Evolutionary conservation across 1,140 invertebrate species (phyloP).

Genomic region (Drosophila ficusphila): DNA sequence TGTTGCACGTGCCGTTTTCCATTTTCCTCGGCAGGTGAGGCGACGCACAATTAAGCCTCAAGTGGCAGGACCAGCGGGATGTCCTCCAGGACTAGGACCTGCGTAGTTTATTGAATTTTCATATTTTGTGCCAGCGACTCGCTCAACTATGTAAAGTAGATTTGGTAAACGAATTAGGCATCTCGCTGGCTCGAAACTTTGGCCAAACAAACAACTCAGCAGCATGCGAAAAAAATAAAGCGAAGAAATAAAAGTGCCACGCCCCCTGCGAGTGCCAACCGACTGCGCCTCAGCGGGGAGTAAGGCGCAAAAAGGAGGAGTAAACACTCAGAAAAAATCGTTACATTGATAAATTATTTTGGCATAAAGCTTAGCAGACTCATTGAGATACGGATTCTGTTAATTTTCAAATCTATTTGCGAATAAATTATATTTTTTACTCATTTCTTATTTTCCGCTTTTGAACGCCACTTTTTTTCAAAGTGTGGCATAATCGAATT

Average conservation of each 20-base stretch:
- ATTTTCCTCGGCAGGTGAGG: constrained; percentile 40
- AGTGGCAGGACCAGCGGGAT: constrained; percentile 45
- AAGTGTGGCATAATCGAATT: constrained; percentile 73
- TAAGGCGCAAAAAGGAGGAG: background rate
- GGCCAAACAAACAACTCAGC: constrained; percentile 49
- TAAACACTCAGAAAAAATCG: background rate
- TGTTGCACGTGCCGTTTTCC: constrained; percentile 55
- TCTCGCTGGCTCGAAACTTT: constrained; percentile 58
- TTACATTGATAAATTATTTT: no score
- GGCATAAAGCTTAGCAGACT: no score
- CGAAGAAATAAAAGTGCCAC: constrained; percentile 21
- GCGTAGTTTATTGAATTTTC: constrained; percentile 70
- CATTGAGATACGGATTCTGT: no score
- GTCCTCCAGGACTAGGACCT: constrained; percentile 24
- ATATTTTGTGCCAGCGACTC: constrained; percentile 61
- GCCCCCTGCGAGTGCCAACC: constrained; percentile 12
- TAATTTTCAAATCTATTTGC: no score
- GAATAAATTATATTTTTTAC: background rate
- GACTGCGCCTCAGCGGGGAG: constrained; percentile 11
- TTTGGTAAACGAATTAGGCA: constrained; percentile 73
- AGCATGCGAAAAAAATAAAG: constrained; percentile 10
- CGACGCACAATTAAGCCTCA: constrained; percentile 72
- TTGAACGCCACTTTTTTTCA: background rate
- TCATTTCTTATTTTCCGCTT: background rate
- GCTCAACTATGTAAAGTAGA: constrained; percentile 71